phyloP scores from a whole-genome alignment of 2,888 invertebrate genomes.

The Furcula furcula region DNA sequence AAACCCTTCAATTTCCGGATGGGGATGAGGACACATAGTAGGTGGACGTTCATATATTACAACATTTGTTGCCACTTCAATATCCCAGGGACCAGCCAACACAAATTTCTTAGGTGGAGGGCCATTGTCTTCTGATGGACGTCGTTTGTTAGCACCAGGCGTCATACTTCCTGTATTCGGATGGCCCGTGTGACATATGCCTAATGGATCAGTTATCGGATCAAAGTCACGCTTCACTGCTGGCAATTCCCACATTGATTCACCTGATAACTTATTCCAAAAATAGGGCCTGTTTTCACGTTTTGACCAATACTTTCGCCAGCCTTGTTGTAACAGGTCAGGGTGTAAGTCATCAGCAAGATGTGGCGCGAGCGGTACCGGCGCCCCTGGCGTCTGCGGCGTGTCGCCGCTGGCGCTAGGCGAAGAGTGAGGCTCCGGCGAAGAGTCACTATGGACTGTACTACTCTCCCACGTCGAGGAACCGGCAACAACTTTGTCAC shows the following conservation, averaged over 20 bases:
- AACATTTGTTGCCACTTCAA: slow-evolving; percentile 95
- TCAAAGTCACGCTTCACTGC: slow-evolving; percentile 92
- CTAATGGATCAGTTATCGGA: slow-evolving; percentile 95
- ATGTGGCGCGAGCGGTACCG: slow-evolving; percentile 74
- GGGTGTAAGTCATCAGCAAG: slow-evolving; percentile 74
- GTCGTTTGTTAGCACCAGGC: slow-evolving; percentile 85
- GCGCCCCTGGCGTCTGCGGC: slow-evolving; percentile 83
- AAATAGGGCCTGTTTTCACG: slow-evolving; percentile 97
- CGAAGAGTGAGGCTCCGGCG: slow-evolving; percentile 70
- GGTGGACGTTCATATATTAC: slow-evolving; percentile 94
- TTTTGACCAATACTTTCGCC: slow-evolving; percentile 98
- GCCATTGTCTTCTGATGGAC: slow-evolving; percentile 90
- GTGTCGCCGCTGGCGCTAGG: slow-evolving; percentile 69
- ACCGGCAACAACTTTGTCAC: slow-evolving; percentile 76
- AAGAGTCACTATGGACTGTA: slow-evolving; percentile 63
- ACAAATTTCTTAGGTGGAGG: slow-evolving; percentile 93
- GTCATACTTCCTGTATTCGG: slow-evolving; percentile 72
- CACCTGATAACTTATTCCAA: slow-evolving; percentile 97
- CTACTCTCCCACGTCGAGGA: slow-evolving; percentile 72
- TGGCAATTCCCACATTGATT: slow-evolving; percentile 98
- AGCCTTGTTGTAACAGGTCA: slow-evolving; percentile 89
- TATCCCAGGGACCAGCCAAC: slow-evolving; percentile 96
- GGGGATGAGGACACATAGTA: slow-evolving; percentile 93
- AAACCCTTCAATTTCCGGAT: slow-evolving; percentile 96
- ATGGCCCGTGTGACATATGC: slow-evolving; percentile 84